Evolutionary conservation across 2,797 vertebrate species (phyloP).

Genomic region (Monodelphis domestica): DNA sequence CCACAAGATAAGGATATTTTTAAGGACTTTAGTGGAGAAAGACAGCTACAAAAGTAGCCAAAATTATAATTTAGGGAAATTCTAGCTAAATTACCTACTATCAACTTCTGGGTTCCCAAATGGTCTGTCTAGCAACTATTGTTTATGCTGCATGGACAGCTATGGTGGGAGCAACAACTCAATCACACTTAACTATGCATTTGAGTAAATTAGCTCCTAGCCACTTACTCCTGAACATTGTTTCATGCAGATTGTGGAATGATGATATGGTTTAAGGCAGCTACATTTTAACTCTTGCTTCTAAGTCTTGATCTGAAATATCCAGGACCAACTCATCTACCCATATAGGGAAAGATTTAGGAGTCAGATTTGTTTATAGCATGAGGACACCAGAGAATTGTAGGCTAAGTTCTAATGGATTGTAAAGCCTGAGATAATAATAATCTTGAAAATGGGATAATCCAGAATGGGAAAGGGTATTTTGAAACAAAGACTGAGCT

Average conservation of each 20-base stretch:
- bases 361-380: not conserved
- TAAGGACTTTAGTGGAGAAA: not conserved
- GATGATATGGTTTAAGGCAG: not conserved
- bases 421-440: not conserved
- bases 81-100: not conserved
- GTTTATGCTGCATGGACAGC: not conserved
- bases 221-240: not conserved
- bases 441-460: not conserved
- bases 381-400: not conserved
- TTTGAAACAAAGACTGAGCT: not conserved
- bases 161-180: not conserved
- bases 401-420: not conserved
- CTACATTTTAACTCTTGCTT: not conserved
- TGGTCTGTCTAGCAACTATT: not conserved
- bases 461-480: not conserved
- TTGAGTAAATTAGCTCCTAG: not conserved
- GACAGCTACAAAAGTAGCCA: not conserved
- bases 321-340: not conserved
- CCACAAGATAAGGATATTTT: not conserved
- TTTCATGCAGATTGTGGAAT: not conserved
- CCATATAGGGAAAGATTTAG: not conserved
- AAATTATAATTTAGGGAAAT: not conserved
- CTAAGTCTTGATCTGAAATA: not conserved
- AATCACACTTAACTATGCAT: not conserved
- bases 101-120: not conserved